Percentiles rank a stretch among this genome's conserved stretches.
Conservation (phyloP, 2,888 invertebrate species). For the Oeneis ivallda region DNA sequence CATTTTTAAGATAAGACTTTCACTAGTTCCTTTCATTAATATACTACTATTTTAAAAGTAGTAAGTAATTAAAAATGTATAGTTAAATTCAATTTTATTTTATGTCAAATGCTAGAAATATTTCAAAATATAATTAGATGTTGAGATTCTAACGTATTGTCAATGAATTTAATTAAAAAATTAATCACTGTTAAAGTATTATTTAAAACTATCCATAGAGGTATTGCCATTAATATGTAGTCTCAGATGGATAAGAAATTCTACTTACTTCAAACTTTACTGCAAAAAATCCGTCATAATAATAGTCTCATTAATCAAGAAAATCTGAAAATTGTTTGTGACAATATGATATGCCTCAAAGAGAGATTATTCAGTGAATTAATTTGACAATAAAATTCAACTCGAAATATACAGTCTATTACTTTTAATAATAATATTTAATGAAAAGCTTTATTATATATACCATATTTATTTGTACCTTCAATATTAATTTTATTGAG, state of each 20-base stretch:
- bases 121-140: conserved; percentile 1
- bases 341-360: conserved; percentile 8
- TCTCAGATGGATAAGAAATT: background rate
- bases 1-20: conserved; percentile 23
- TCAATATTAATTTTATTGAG: background rate
- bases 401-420: background rate
- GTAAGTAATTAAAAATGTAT: conserved; percentile 3
- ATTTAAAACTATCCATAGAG: background rate
- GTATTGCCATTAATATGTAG: background rate
- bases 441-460: background rate
- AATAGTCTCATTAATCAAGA: background rate
- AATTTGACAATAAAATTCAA: conserved; percentile 15
- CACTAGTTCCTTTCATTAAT: conserved; percentile 29
- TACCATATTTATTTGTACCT: background rate
- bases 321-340: background rate
- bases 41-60: conserved; percentile 22
- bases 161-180: conserved; percentile 10
- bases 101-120: conserved; percentile 2
- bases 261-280: too few species aligned
- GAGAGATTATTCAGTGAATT: conserved; percentile 12
- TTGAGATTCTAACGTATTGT: background rate
- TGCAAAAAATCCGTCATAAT: too few species aligned
- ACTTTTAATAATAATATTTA: conserved; percentile 1
- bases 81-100: conserved; percentile 6
- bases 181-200: background rate